Conservation (phyloP, 2,797 vertebrate genomes). For the Decapterus maruadsi region DNA sequence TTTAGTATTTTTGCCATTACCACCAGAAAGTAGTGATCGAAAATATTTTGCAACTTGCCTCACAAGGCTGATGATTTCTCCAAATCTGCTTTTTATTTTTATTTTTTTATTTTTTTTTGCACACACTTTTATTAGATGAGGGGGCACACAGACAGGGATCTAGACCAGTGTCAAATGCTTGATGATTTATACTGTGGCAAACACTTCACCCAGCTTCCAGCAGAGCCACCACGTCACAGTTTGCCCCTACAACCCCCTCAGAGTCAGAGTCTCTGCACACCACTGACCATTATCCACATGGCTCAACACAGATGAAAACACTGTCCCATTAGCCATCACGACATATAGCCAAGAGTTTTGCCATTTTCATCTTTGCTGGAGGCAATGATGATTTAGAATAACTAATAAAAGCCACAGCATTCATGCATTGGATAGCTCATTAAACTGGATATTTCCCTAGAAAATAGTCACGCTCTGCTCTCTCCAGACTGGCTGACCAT, state of each 20-base stretch:
- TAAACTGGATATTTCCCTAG: slow-evolving; percentile 43
- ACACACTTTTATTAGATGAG: neutral
- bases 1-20: neutral
- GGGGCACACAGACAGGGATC: neutral
- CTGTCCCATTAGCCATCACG: slow-evolving; percentile 38
- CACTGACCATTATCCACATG: slow-evolving; percentile 49
- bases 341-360: slow-evolving; percentile 29
- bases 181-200: slow-evolving; percentile 1
- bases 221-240: slow-evolving; percentile 15
- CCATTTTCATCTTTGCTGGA: slow-evolving; percentile 34
- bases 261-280: slow-evolving; percentile 28
- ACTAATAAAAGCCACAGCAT: slow-evolving; percentile 54
- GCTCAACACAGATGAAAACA: slow-evolving; percentile 54
- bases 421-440: slow-evolving; percentile 39
- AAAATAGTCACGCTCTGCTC: slow-evolving; percentile 43
- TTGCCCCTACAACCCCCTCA: slow-evolving; percentile 1
- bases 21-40: neutral
- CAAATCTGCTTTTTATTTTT: too few species aligned
- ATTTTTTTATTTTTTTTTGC: too few species aligned
- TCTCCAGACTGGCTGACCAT: slow-evolving; percentile 11
- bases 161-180: neutral
- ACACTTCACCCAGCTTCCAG: slow-evolving; percentile 27
- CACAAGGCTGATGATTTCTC: too few species aligned
- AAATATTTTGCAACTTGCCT: neutral
- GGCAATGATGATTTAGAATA: slow-evolving; percentile 42